These are phyloP conservation scores for Spialia ferax DNA, from an alignment of 2,888 invertebrate genomes.

Conservation along the genomic window DNA sequence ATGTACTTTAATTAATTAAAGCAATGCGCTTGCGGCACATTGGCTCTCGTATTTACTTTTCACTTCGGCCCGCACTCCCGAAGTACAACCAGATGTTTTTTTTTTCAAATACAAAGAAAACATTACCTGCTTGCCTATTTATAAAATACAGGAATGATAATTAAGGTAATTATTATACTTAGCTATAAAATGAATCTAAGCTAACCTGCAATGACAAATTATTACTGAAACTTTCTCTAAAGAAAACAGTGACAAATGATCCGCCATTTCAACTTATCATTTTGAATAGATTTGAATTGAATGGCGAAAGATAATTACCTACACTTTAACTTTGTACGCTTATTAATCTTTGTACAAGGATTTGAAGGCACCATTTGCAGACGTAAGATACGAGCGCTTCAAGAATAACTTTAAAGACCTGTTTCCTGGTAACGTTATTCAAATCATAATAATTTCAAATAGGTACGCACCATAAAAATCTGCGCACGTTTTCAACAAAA, in stretches of 20 bases:
- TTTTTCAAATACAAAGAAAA: too few species aligned
- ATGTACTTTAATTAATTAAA: too few species aligned
- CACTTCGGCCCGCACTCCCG: too few species aligned
- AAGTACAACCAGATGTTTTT: too few species aligned
- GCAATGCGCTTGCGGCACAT: too few species aligned
- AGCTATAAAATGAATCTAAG: constrained; percentile 5
- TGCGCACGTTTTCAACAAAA: not conserved
- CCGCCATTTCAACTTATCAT: constrained; percentile 22
- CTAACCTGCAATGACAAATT: constrained; percentile 13
- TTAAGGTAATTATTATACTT: too few species aligned
- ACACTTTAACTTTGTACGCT: constrained; percentile 12
- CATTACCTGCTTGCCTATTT: too few species aligned
- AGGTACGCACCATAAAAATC: too few species aligned
- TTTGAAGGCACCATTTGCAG: constrained; percentile 1
- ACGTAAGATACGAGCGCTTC: not conserved
- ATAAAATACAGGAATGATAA: too few species aligned
- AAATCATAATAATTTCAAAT: too few species aligned
- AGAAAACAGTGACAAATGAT: constrained; percentile 25
- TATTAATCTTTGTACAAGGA: constrained; percentile 8
- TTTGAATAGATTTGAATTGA: constrained; percentile 23
- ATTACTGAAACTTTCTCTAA: constrained; percentile 24
- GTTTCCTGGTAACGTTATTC: not conserved
- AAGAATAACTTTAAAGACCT: not conserved
- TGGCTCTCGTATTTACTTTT: too few species aligned
- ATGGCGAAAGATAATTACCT: constrained; percentile 18